phyloP scores from a whole-genome alignment of 2,113 vertebrate species.

The Centropristis striata region DNA sequence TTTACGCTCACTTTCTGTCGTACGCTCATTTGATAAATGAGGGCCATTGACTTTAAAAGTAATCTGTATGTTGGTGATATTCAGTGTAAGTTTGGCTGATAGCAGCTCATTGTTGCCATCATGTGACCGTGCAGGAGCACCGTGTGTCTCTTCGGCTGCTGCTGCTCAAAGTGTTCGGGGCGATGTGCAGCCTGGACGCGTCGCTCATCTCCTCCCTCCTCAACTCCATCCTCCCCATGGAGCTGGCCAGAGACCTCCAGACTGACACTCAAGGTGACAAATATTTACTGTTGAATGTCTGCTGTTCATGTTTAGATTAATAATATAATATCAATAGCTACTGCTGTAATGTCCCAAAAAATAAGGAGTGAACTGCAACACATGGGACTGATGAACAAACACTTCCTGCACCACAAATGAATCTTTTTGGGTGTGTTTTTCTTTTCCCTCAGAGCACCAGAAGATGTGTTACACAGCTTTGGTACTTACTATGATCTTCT shows the following conservation, averaged over 20 bases:
- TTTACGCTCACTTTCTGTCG: too few relatives aligned
- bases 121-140: constrained; percentile 88
- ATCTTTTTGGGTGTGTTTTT: neutral
- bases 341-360: too few relatives aligned
- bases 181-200: constrained; percentile 96
- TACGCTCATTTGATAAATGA: too few relatives aligned
- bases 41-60: neutral
- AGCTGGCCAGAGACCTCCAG: constrained; percentile 97
- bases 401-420: too few relatives aligned
- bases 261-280: constrained; percentile 92
- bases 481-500: constrained; percentile 98
- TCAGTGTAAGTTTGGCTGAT: neutral
- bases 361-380: too few relatives aligned
- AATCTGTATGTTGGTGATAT: neutral
- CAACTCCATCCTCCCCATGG: constrained; percentile 97
- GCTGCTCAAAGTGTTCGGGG: constrained; percentile 97
- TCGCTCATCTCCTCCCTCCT: constrained; percentile 93
- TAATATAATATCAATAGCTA: too few relatives aligned
- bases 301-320: neutral
- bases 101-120: neutral
- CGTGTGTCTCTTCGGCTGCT: constrained; percentile 92
- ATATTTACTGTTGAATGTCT: neutral
- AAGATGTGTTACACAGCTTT: constrained; percentile 98
- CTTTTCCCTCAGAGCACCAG: constrained; percentile 90
- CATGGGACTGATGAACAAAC: too few relatives aligned